These are phyloP conservation scores for Prinia subflava DNA, from an alignment of 2,113 vertebrate genomes.

Conservation along the genomic window DNA sequence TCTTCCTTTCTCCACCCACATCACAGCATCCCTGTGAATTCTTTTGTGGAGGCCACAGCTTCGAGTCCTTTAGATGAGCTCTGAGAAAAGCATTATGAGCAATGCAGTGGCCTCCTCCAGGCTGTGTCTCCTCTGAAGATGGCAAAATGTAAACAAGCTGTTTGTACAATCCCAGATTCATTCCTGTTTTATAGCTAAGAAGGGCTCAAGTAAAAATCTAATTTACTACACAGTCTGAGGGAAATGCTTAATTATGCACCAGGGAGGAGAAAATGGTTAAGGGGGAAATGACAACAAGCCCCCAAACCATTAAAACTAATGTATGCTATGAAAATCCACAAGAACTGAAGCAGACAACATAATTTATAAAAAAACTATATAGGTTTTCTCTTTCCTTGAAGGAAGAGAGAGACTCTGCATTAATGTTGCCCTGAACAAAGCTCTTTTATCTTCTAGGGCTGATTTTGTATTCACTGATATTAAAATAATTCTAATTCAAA, in stretches of 20 bases:
- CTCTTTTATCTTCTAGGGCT: neutral
- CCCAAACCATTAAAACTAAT: neutral
- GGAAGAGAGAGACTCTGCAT: neutral
- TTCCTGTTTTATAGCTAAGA: neutral
- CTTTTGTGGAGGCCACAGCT: neutral
- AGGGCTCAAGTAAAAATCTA: neutral
- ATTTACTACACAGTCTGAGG: neutral
- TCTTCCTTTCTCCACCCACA: neutral
- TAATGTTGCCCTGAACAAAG: neutral
- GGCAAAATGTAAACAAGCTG: neutral
- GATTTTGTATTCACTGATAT: neutral
- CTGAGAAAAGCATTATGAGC: neutral
- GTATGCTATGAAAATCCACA: neutral
- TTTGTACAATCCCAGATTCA: neutral
- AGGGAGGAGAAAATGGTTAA: neutral
- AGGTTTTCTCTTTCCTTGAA: neutral
- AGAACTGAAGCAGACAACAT: neutral
- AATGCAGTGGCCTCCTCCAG: neutral
- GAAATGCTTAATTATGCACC: constrained; percentile 32
- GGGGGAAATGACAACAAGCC: neutral
- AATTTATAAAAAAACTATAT: neutral
- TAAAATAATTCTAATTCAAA: neutral
- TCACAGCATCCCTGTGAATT: neutral
- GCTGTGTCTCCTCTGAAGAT: neutral
- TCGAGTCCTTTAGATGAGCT: neutral